These are phyloP conservation scores for Caenorhabditis macrosperma DNA, from an alignment of 2,888 invertebrate genomes.

Conservation along the genomic window DNA sequence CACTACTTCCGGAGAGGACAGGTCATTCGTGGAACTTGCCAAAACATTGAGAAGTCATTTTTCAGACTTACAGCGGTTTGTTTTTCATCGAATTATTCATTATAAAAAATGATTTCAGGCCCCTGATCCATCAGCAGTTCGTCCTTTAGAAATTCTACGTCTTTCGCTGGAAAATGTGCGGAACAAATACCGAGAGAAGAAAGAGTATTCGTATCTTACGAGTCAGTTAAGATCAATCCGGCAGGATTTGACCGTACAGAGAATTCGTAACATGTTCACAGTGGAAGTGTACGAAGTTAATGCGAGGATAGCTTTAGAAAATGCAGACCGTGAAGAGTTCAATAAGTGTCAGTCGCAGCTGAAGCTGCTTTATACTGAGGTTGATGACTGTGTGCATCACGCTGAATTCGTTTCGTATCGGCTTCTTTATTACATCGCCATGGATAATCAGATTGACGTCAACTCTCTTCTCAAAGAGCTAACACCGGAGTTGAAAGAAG, in stretches of 20 bases:
- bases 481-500: constrained; percentile 75
- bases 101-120: constrained; percentile 84
- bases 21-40: constrained; percentile 90
- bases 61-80: constrained; percentile 89
- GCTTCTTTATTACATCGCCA: constrained; percentile 96
- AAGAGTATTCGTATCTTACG: constrained; percentile 96
- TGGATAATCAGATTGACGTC: constrained; percentile 97
- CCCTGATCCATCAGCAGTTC: constrained; percentile 89
- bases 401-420: constrained; percentile 96
- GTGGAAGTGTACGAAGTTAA: constrained; percentile 99
- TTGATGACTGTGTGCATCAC: constrained; percentile 83
- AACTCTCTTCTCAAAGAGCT: constrained; percentile 89
- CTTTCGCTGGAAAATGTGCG: constrained; percentile 92
- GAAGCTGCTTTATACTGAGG: constrained; percentile 88
- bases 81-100: constrained; percentile 3
- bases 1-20: constrained; percentile 48
- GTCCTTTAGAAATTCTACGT: constrained; percentile 90
- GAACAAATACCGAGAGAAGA: constrained; percentile 89
- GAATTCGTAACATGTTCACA: constrained; percentile 93
- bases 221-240: constrained; percentile 98
- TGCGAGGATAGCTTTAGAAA: constrained; percentile 96
- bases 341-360: constrained; percentile 97
- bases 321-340: constrained; percentile 97
- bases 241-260: constrained; percentile 98
- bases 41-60: constrained; percentile 95